Percentiles rank a stretch among this genome's conserved stretches.
These are phyloP conservation scores for Zaprionus kolodkinae DNA, from an alignment of 1,140 invertebrate genomes.

Conservation along the genomic window DNA sequence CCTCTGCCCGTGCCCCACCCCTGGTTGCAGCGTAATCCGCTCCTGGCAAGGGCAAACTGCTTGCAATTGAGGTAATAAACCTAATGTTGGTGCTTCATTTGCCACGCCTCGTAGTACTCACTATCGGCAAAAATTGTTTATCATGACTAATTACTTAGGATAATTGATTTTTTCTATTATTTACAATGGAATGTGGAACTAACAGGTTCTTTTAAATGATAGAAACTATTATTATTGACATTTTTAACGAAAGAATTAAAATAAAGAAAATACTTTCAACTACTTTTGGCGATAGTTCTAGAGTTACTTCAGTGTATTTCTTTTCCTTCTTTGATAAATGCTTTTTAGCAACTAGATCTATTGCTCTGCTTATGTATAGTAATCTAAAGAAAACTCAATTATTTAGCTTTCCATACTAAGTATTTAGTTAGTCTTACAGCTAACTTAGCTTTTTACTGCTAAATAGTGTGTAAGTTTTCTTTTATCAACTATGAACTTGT, in stretches of 20 bases:
- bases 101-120: conserved; percentile 5
- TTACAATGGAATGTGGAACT: background rate
- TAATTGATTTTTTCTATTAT: background rate
- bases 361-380: no score
- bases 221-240: background rate
- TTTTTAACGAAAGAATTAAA: background rate
- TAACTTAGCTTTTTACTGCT: no score
- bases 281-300: background rate
- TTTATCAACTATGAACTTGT: no score
- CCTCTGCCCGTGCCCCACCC: background rate
- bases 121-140: conserved; percentile 5
- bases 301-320: background rate
- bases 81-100: conserved; percentile 26
- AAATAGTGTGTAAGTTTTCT: no score
- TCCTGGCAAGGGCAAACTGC: conserved; percentile 3
- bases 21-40: conserved; percentile 5
- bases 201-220: background rate
- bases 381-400: no score
- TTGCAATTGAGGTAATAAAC: conserved; percentile 53
- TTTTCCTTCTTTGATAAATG: background rate
- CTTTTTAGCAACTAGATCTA: conserved; percentile 10
- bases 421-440: no score
- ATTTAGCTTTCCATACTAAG: no score
- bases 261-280: no score
- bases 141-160: conserved; percentile 5